phyloP scores from a whole-genome alignment of 2,797 vertebrate genomes.

The Falco rusticolus region DNA sequence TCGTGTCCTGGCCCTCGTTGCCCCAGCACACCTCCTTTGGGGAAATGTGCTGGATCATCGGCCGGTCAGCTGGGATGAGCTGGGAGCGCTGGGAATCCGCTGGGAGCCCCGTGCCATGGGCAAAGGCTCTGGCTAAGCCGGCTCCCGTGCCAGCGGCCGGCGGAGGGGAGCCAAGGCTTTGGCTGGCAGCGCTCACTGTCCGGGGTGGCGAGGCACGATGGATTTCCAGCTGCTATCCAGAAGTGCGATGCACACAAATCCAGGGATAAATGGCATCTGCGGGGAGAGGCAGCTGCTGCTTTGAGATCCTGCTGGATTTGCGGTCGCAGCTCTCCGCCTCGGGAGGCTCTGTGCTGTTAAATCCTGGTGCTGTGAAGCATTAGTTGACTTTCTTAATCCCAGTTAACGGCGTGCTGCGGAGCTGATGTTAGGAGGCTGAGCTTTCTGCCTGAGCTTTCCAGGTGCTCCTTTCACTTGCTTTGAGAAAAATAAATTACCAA shows the following conservation, averaged over 20 bases:
- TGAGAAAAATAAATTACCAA: not conserved
- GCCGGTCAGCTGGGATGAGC: not conserved
- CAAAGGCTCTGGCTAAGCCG: not conserved
- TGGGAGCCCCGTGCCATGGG: not conserved
- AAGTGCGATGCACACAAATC: not conserved
- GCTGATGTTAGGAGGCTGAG: not conserved
- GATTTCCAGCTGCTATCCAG: not conserved
- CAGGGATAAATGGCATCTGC: not conserved
- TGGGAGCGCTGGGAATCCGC: not conserved
- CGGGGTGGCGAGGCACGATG: accelerated
- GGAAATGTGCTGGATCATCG: not conserved
- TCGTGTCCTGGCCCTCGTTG: not conserved
- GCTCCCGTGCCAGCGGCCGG: not conserved
- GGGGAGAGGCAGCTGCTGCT: not conserved
- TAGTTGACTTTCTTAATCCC: conserved; percentile 31
- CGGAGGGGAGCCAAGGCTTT: not conserved
- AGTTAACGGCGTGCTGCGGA: not conserved
- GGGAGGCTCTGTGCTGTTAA: not conserved
- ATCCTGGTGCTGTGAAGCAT: not conserved
- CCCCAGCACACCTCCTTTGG: not conserved
- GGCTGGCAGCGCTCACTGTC: not conserved
- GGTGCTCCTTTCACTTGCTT: not conserved
- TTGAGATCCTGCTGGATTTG: not conserved
- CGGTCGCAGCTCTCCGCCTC: not conserved
- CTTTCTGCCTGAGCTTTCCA: not conserved